Conservation (phyloP, 2,797 vertebrate species). For the Triplophysa yarkandensis region DNA sequence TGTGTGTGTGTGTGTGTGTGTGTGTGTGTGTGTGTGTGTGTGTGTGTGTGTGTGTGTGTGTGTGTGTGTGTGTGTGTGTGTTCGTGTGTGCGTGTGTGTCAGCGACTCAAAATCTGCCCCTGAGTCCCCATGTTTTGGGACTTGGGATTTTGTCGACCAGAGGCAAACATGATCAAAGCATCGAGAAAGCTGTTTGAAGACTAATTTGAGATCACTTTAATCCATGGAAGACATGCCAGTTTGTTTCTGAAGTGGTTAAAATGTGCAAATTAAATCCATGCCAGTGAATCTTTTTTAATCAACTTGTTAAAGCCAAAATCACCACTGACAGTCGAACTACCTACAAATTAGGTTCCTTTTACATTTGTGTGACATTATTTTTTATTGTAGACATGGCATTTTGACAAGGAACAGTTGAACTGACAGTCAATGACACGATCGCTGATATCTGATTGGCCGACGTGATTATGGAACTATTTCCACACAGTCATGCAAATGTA, state of each 20-base stretch:
- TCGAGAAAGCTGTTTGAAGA: conserved; percentile 32
- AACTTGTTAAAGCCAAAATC: neutral
- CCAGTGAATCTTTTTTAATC: conserved; percentile 24
- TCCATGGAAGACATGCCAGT: conserved; percentile 41
- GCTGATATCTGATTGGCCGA: neutral
- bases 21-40: conserved; percentile 20
- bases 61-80: conserved; percentile 15
- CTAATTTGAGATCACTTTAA: conserved; percentile 49
- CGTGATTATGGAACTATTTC: neutral
- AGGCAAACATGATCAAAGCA: conserved; percentile 41
- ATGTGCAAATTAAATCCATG: conserved; percentile 35
- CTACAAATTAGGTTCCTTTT: neutral
- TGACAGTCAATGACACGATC: too few relatives aligned
- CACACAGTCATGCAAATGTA: neutral
- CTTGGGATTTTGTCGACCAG: conserved; percentile 39
- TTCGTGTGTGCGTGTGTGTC: conserved; percentile 4
- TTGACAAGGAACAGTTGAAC: too few relatives aligned
- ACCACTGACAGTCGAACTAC: neutral
- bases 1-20: conserved; percentile 14
- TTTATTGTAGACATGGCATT: neutral
- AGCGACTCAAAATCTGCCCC: conserved; percentile 28
- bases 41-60: conserved; percentile 14
- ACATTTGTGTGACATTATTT: too few relatives aligned
- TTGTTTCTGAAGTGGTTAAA: conserved; percentile 39
- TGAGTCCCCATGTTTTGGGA: conserved; percentile 33